Conservation (phyloP, 2,888 invertebrate species). For the Tipula confusa region DNA sequence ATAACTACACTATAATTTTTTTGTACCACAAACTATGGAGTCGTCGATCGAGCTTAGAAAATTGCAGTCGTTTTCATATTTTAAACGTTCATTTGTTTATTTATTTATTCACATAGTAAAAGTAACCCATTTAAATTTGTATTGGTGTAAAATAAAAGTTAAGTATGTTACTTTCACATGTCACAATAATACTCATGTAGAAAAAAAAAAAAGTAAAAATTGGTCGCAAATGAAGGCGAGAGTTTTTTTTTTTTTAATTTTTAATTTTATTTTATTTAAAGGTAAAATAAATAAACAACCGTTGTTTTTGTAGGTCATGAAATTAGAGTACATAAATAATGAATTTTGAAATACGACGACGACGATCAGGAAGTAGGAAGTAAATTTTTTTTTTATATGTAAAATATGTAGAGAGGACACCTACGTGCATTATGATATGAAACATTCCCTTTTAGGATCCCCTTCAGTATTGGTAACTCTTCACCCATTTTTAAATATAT, state of each 20-base stretch:
- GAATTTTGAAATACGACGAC: conserved; percentile 1
- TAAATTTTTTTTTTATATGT: neutral
- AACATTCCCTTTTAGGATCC: conserved; percentile 84
- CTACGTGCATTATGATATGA: conserved; percentile 92
- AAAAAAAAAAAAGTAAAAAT: conserved; percentile 27
- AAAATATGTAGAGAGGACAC: conserved; percentile 48
- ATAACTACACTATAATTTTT: neutral
- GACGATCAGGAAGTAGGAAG: neutral
- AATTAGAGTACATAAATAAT: neutral
- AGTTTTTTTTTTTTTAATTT: conserved; percentile 43
- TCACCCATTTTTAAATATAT: conserved; percentile 66
- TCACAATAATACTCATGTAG: neutral
- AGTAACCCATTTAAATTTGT: conserved; percentile 21
- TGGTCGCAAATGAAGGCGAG: conserved; percentile 40
- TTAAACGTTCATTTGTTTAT: too few species aligned
- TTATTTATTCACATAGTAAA: conserved; percentile 9
- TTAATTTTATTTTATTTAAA: conserved; percentile 35
- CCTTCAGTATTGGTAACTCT: conserved; percentile 85
- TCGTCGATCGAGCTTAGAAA: neutral
- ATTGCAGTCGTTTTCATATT: neutral
- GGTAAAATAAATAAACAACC: conserved; percentile 36
- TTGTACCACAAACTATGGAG: neutral
- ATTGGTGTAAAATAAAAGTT: neutral
- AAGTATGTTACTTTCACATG: conserved; percentile 33
- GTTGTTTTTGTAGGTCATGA: conserved; percentile 28